These are phyloP conservation scores for Saturnia pavonia DNA, from an alignment of 2,888 invertebrate genomes.

Conservation along the genomic window DNA sequence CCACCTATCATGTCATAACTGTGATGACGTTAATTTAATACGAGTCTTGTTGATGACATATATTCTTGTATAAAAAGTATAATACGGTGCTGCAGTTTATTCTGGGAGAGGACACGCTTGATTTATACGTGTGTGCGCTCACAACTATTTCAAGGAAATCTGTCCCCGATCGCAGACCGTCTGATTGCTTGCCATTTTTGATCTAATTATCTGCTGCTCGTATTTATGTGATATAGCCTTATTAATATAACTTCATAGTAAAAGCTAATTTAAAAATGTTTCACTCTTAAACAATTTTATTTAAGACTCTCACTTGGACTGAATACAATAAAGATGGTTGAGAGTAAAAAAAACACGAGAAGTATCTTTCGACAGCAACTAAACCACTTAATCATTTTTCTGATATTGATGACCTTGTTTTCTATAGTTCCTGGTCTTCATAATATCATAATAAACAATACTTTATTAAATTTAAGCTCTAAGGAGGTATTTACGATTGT, in stretches of 20 bases:
- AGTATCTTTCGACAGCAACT: too few species aligned
- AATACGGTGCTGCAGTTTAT: conserved; percentile 34
- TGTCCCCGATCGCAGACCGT: conserved; percentile 11
- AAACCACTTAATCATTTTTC: too few species aligned
- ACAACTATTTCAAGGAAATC: conserved; percentile 47
- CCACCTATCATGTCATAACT: conserved; percentile 2
- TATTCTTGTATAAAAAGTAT: conserved; percentile 9
- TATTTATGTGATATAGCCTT: not conserved
- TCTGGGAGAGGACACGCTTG: conserved; percentile 47
- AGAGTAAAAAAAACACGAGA: not conserved
- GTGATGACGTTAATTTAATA: conserved; percentile 9
- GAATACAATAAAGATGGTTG: not conserved
- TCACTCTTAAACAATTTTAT: not conserved
- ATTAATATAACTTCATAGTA: not conserved
- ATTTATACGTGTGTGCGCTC: conserved; percentile 48
- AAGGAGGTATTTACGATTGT: too few species aligned
- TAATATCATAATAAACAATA: too few species aligned
- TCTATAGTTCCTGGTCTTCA: too few species aligned
- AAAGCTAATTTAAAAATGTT: not conserved
- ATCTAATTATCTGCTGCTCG: not conserved
- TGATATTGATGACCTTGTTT: too few species aligned
- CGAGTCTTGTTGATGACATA: not conserved
- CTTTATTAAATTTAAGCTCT: too few species aligned
- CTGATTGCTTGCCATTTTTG: conserved; percentile 6
- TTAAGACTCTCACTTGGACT: not conserved